Conservation (phyloP, 2,888 invertebrate genomes). For the Mellilla xanthometata region DNA sequence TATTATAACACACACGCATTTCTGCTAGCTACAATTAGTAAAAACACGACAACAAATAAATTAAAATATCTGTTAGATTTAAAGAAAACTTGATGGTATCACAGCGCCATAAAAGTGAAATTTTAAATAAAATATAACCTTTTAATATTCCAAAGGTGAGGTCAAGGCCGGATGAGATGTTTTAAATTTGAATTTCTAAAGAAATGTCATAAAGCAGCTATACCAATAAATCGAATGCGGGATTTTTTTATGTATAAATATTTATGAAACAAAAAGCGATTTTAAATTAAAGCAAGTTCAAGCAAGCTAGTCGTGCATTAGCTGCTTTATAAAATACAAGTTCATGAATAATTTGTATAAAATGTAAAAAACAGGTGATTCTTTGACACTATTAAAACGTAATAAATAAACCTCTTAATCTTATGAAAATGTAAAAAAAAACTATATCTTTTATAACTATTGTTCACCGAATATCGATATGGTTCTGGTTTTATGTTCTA, state of each 20-base stretch:
- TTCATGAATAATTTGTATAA: neutral
- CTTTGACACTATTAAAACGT: neutral
- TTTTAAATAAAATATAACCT: constrained; percentile 19
- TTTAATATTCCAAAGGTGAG: constrained; percentile 26
- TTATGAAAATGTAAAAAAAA: no score
- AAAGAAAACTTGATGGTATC: constrained; percentile 10
- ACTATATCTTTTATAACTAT: no score
- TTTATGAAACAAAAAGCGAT: constrained; percentile 3
- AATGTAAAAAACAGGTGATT: neutral
- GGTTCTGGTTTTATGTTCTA: neutral
- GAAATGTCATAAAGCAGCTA: constrained; percentile 22
- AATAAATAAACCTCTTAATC: neutral
- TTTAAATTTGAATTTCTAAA: constrained; percentile 35
- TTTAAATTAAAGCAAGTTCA: no score
- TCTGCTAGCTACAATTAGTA: no score
- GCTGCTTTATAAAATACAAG: no score
- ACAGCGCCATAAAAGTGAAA: constrained; percentile 6
- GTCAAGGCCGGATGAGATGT: constrained; percentile 42
- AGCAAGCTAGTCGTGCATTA: no score
- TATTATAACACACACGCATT: no score
- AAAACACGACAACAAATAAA: no score
- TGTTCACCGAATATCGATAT: neutral
- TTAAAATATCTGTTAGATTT: constrained; percentile 7
- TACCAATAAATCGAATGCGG: constrained; percentile 23
- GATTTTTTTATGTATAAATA: constrained; percentile 4